Conservation (phyloP, 2,113 vertebrate species). For the Gnathonemus longibarbis region DNA sequence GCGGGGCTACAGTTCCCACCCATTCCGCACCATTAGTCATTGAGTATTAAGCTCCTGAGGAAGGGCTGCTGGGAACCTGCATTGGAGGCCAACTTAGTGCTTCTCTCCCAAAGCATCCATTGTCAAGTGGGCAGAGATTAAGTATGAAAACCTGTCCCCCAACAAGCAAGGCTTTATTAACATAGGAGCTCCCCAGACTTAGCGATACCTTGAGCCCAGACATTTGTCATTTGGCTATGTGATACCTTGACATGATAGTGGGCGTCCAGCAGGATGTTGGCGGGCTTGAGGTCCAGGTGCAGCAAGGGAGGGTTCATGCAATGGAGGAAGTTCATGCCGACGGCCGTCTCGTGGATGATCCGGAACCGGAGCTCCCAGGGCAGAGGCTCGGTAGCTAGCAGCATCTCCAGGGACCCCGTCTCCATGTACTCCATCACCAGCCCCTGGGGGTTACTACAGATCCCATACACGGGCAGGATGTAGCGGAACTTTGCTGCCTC, state of each 20-base stretch:
- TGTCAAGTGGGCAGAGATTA: background rate
- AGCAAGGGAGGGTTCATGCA: conserved; percentile 91
- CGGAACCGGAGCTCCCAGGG: conserved; percentile 93
- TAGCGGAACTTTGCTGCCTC: conserved; percentile 95
- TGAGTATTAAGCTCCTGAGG: conserved; percentile 26
- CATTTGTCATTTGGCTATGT: background rate
- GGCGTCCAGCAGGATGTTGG: conserved; percentile 92
- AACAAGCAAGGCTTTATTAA: background rate
- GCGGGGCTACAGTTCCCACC: conserved; percentile 48
- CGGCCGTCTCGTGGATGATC: conserved; percentile 87
- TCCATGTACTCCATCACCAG: conserved; percentile 99
- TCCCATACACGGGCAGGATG: conserved; percentile 89
- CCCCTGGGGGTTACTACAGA: conserved; percentile 83
- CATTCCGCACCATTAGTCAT: conserved; percentile 44
- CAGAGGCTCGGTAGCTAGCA: conserved; percentile 77
- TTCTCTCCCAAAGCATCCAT: background rate
- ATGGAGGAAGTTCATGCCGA: conserved; percentile 98
- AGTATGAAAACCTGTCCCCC: background rate
- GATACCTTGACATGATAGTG: conserved; percentile 93
- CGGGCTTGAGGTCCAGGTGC: conserved; percentile 93
- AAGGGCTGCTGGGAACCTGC: conserved; percentile 39
- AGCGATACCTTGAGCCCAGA: background rate
- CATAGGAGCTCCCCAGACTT: background rate
- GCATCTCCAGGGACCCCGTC: conserved; percentile 85
- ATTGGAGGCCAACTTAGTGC: conserved; percentile 18